phyloP scores from a whole-genome alignment of 2,888 invertebrate genomes.

The Noctua janthina region DNA sequence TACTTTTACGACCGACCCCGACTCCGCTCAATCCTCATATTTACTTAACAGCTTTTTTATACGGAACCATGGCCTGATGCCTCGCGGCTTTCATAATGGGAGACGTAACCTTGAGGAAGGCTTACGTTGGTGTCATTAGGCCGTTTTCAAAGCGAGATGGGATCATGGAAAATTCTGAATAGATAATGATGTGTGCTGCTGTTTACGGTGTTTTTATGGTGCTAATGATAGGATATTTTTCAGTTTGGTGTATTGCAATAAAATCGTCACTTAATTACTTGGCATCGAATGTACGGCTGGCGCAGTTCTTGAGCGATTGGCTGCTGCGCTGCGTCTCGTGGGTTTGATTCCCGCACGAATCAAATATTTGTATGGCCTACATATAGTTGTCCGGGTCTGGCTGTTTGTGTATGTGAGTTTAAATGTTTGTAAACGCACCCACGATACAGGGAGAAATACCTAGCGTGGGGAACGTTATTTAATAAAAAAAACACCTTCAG shows the following conservation, averaged over 20 bases:
- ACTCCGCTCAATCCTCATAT: constrained; percentile 61
- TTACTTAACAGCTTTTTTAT: constrained; percentile 70
- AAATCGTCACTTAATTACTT: background rate
- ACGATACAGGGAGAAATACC: too few species aligned
- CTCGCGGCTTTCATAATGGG: constrained; percentile 54
- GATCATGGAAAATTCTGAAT: constrained; percentile 38
- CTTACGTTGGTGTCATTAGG: constrained; percentile 55
- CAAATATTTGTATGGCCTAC: too few species aligned
- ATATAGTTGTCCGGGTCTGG: too few species aligned
- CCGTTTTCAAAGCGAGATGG: constrained; percentile 31
- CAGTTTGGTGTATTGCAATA: background rate
- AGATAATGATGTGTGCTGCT: constrained; percentile 47
- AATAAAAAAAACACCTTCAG: too few species aligned
- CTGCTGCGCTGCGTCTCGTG: too few species aligned
- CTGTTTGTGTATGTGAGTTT: too few species aligned
- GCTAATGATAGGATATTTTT: background rate
- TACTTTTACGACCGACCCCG: constrained; percentile 56
- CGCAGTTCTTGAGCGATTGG: too few species aligned
- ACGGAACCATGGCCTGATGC: constrained; percentile 53
- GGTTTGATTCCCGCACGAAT: too few species aligned
- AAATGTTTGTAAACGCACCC: too few species aligned
- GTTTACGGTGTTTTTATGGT: constrained; percentile 8
- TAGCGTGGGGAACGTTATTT: too few species aligned
- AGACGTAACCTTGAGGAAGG: constrained; percentile 59
- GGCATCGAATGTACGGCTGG: too few species aligned